Base-by-base conservation (phyloP, 1,140 invertebrate genomes). In the Tyrophagus putrescentiae region DNA sequence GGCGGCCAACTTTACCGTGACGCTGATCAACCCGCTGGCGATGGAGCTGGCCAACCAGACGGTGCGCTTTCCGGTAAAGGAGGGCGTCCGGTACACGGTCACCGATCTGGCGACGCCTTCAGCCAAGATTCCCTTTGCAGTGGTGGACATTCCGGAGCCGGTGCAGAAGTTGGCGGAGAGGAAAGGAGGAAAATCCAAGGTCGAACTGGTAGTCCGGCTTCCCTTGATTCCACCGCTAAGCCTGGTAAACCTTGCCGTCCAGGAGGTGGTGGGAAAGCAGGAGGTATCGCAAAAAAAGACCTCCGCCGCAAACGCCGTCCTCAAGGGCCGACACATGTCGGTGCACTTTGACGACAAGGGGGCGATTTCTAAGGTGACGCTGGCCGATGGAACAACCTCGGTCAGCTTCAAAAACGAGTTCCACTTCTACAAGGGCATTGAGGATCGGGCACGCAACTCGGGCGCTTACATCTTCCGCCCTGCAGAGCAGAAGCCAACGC, bases 21-120 rank as follows among this genome's bases (percentile, higher is more conserved):
- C 82, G 0, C 66, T 89, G 3, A 87, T 88, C 69, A 97, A 96
- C 72, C 85, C 89, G 0, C 66, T 85, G 7, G 82, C 81, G 57
- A 76, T 80, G 29, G n/a, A n/a, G n/a, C 69, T 74, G 31, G 75
- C 83, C 0, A 60, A 60, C 11, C 73, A 78, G 32, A 80, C 79
- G 64, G 73, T 90, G 13, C 75, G 83, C 13, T 29, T 93, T 11
- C 88, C 89, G 18, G n/a, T 48, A 7, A n/a, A n/a, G n/a, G n/a
- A n/a, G n/a, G n/a, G n/a, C n/a, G n/a, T n/a, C n/a, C n/a, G n/a
- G n/a, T n/a, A n/a, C n/a, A 68, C 67, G n/a, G n/a, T n/a, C n/a
- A n/a, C n/a, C n/a, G n/a, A n/a, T n/a, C n/a, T n/a, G n/a, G n/a
- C n/a, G n/a, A n/a, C n/a, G n/a, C n/a, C n/a, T n/a, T n/a, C n/a